Conservation (phyloP, 2,113 vertebrate genomes). For the Melospiza georgiana region DNA sequence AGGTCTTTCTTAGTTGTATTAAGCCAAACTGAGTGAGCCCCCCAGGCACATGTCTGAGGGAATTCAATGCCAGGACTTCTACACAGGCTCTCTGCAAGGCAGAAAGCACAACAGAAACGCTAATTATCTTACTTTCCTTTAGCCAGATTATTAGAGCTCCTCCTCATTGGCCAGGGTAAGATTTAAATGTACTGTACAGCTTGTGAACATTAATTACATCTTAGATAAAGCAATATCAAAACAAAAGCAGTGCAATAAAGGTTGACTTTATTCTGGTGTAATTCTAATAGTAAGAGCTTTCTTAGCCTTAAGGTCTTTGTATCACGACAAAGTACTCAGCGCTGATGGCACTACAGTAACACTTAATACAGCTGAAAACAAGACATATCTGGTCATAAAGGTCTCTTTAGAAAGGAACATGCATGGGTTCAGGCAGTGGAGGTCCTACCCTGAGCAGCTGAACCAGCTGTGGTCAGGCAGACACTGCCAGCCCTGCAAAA, state of each 20-base stretch:
- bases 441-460: not conserved
- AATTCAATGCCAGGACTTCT: not conserved
- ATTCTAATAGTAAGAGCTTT: not conserved
- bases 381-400: accelerated
- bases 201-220: not conserved
- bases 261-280: not conserved
- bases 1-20: not conserved
- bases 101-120: not conserved
- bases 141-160: not conserved
- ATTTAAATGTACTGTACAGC: not conserved
- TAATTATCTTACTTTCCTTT: not conserved
- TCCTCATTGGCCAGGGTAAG: not conserved
- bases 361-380: not conserved
- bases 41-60: not conserved
- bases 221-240: not conserved
- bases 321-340: not conserved
- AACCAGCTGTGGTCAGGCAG: not conserved
- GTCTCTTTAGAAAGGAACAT: not conserved
- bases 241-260: not conserved
- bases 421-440: not conserved
- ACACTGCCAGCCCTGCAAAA: not conserved
- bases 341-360: not conserved
- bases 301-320: not conserved
- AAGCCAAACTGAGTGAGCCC: not conserved
- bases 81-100: not conserved